Conservation (phyloP, 2,113 vertebrate species). For the Hippolais icterina region DNA sequence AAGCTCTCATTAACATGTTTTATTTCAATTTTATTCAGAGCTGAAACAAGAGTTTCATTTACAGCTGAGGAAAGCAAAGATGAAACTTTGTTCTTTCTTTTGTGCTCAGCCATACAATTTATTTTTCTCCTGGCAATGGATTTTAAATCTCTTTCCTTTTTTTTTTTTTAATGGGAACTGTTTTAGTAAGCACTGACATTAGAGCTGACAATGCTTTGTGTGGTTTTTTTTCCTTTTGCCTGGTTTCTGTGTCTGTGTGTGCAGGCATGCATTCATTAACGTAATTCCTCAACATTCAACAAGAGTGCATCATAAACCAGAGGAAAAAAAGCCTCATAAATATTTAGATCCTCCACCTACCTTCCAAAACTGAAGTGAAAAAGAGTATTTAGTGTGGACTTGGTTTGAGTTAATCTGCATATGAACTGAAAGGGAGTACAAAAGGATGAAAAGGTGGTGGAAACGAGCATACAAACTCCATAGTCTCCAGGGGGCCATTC, state of each 20-base stretch:
- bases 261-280: constrained; percentile 87
- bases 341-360: constrained; percentile 75
- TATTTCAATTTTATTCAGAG: constrained; percentile 37
- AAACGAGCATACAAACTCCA: constrained; percentile 71
- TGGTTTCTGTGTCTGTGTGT: constrained; percentile 78
- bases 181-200: constrained; percentile 67
- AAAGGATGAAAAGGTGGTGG: constrained; percentile 80
- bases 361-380: constrained; percentile 65
- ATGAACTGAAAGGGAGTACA: constrained; percentile 75
- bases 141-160: constrained; percentile 53
- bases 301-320: constrained; percentile 72
- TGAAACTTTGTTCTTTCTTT: constrained; percentile 70
- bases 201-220: constrained; percentile 69
- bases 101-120: constrained; percentile 60
- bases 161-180: constrained; percentile 73
- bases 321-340: constrained; percentile 76
- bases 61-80: constrained; percentile 57
- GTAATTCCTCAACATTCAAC: constrained; percentile 79
- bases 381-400: constrained; percentile 67
- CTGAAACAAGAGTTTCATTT: constrained; percentile 55
- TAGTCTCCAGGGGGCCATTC: constrained; percentile 75
- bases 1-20: constrained; percentile 32
- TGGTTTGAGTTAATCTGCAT: constrained; percentile 78
- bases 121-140: constrained; percentile 76
- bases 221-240: constrained; percentile 61